Conservation (phyloP, 1,140 invertebrate genomes). For the Charaxes varanes region DNA sequence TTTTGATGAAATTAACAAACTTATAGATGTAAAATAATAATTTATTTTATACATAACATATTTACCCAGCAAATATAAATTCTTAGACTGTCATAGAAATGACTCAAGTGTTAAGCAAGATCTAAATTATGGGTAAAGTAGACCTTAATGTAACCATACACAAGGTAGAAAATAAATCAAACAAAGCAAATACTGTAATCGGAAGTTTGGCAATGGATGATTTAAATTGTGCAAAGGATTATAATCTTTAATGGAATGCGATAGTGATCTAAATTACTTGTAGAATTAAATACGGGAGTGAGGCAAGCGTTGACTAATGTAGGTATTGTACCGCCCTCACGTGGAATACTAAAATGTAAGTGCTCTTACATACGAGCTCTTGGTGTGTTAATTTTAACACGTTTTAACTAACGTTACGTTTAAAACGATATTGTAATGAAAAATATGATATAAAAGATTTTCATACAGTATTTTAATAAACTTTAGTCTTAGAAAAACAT, state of each 20-base stretch:
- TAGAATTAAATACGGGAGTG: constrained; percentile 2
- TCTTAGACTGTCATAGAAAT: constrained; percentile 20
- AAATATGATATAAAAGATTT: no score
- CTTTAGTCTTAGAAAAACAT: no score
- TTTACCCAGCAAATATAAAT: constrained; percentile 27
- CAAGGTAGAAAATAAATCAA: constrained; percentile 13
- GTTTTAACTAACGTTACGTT: no score
- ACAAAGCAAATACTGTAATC: constrained; percentile 9
- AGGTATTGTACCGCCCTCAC: constrained; percentile 24
- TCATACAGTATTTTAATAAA: no score
- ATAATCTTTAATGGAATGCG: constrained; percentile 5
- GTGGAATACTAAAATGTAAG: constrained; percentile 28
- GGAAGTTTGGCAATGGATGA: constrained; percentile 18
- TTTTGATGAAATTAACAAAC: no score
- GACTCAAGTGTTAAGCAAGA: constrained; percentile 16
- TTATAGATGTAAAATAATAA: no score
- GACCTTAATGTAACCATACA: constrained; percentile 1
- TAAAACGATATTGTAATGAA: no score
- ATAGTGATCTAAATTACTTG: constrained; percentile 19
- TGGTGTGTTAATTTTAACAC: constrained; percentile 8
- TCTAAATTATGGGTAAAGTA: background rate
- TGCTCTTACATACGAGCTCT: constrained; percentile 13
- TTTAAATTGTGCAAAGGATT: constrained; percentile 16
- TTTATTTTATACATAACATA: no score
- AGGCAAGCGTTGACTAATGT: constrained; percentile 15